Conservation (phyloP, 2,797 vertebrate genomes). For the Rhynchotus rufescens region DNA sequence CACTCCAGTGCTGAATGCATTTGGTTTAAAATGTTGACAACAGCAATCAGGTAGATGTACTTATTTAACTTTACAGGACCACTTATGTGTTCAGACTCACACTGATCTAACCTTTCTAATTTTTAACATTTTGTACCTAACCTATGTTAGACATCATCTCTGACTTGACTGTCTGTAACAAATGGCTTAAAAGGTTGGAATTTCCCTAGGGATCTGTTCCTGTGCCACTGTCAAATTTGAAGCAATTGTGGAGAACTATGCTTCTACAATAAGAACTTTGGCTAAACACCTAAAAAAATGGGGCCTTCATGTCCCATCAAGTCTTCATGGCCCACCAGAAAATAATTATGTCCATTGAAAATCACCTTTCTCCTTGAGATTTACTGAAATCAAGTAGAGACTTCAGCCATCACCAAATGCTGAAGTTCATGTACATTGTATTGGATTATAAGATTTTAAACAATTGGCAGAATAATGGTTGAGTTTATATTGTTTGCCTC, state of each 20-base stretch:
- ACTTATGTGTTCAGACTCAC: not conserved
- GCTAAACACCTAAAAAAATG: not conserved
- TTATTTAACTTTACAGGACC: not conserved
- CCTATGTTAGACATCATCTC: not conserved
- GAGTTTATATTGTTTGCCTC: not conserved
- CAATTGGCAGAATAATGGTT: not conserved
- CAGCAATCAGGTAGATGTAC: not conserved
- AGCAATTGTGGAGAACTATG: not conserved
- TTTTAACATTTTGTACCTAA: not conserved
- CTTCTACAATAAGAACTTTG: not conserved
- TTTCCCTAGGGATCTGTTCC: accelerated
- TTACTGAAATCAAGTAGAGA: not conserved
- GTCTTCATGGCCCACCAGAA: not conserved
- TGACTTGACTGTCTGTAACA: not conserved
- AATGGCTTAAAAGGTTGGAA: not conserved
- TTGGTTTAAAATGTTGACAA: not conserved
- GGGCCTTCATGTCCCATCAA: not conserved
- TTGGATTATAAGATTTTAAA: not conserved
- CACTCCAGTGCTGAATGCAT: not conserved
- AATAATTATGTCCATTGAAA: not conserved
- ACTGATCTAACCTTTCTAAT: not conserved
- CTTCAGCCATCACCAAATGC: not conserved
- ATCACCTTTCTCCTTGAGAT: not conserved
- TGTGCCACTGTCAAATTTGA: not conserved
- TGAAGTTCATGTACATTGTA: not conserved